These are phyloP conservation scores for Enteromius afrohamiltoni DNA, from an alignment of 2,797 vertebrate genomes.

Conservation along the genomic window DNA sequence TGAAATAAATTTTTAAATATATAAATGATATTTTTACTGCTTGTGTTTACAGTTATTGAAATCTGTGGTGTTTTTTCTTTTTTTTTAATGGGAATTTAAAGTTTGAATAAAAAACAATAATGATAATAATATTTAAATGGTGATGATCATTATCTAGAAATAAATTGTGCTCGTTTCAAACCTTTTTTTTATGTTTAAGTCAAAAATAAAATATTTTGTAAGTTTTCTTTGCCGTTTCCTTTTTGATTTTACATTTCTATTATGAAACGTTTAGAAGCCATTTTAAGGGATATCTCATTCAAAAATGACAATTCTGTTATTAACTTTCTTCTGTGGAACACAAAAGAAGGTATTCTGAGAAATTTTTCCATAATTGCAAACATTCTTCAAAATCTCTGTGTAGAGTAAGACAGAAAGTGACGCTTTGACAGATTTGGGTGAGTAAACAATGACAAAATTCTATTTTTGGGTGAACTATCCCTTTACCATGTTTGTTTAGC, in stretches of 20 bases:
- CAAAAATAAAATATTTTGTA: constrained; percentile 75
- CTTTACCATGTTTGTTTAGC: constrained; percentile 3
- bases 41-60: constrained; percentile 71
- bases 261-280: not conserved
- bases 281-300: not conserved
- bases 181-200: constrained; percentile 60
- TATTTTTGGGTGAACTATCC: not conserved
- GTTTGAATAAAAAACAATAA: constrained; percentile 67
- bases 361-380: not conserved
- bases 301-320: not conserved
- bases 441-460: not conserved
- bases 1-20: constrained; percentile 79
- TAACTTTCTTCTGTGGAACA: not conserved
- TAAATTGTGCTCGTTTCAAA: constrained; percentile 67
- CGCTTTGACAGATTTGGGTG: not conserved
- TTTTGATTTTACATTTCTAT: constrained; percentile 11
- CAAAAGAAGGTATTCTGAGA: not conserved
- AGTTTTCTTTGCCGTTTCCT: constrained; percentile 65
- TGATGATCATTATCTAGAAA: constrained; percentile 68
- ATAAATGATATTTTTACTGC: constrained; percentile 76
- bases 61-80: constrained; percentile 61
- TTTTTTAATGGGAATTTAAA: constrained; percentile 54
- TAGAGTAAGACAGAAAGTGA: not conserved
- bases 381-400: not conserved
- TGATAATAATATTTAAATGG: constrained; percentile 75